Conservation (phyloP, 2,113 vertebrate species). For the Riparia riparia region DNA sequence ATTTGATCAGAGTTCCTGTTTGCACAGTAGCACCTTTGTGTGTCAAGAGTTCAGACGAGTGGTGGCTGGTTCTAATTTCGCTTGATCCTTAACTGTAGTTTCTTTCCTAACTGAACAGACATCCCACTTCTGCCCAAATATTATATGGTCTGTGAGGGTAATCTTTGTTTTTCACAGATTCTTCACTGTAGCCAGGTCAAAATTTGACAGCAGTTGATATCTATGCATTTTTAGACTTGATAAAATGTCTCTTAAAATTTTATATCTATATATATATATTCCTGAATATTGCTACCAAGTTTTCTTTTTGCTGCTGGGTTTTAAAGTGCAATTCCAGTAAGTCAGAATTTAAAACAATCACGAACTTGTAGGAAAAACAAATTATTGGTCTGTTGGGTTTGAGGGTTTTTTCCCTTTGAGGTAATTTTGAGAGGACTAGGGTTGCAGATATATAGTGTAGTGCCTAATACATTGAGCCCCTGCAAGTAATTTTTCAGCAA, state of each 20-base stretch:
- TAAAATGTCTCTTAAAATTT: background rate
- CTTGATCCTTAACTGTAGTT: background rate
- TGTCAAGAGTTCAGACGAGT: background rate
- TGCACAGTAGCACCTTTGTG: background rate
- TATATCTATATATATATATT: background rate
- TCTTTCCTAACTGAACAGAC: background rate
- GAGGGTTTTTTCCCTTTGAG: background rate
- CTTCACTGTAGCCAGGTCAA: background rate
- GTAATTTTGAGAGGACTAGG: background rate
- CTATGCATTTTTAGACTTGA: background rate
- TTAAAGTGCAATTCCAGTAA: constrained; percentile 63
- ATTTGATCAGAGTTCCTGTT: background rate
- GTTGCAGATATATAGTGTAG: background rate
- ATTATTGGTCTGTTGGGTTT: background rate
- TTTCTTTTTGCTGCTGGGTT: constrained; percentile 48
- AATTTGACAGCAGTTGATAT: background rate
- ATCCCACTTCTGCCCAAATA: background rate
- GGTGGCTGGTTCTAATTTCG: background rate
- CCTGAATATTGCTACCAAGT: background rate
- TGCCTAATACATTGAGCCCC: background rate
- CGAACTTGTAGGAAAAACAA: background rate
- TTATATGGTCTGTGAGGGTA: background rate
- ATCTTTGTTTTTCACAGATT: background rate
- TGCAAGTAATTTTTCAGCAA: background rate
- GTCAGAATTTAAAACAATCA: background rate